Base-by-base conservation (phyloP, 1,140 invertebrate species). In the Brachionus sp. region DNA sequence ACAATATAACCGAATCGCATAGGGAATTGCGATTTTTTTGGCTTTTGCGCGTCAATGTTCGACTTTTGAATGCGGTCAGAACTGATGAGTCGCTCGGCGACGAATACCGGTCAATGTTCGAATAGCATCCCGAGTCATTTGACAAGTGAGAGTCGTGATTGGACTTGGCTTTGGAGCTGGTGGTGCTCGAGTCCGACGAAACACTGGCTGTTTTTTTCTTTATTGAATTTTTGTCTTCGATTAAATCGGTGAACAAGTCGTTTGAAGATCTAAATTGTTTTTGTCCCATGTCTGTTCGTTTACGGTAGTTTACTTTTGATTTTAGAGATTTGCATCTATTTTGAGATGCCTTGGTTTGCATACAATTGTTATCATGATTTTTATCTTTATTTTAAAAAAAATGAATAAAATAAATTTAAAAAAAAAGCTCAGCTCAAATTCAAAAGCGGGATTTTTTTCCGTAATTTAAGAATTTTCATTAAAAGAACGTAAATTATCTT, bases 221-320 rank as follows among this genome's bases (percentile, higher is more conserved):
- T 12, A 33, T 75, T 5, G 5, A 13, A 0, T 10, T 23, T 3
- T 16, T n/a, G 12, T 3, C 25, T 19, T 25, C 25, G 10, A 46
- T 46, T 19, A 75, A 75, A 44, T 75, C 42, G 33, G 19, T 75
- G 7, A 75, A 46, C 42, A 75, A 50, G 44, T 75, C 70, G 25
- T 46, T 75, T 12, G 70, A 75, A 23, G 70, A 75, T 25, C 25
- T 75, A 16, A 46, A 75, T 75, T 75, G 70, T 46, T 75, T 75
- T 46, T 75, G 70, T 12, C 70, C 70, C 70, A 75, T 75, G 44
- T 73, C 7, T 10, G 16, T 33, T 73, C 37, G 64, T 2, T 66
- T 66, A 10, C 25, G 33, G 25, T 33, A 66, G 12, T 66, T 35
- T 10, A 66, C 33, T 66, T 66, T 66, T 29, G 16, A 10, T 9